Conservation (phyloP, 2,888 invertebrate genomes). For the Heliconius hortense region DNA sequence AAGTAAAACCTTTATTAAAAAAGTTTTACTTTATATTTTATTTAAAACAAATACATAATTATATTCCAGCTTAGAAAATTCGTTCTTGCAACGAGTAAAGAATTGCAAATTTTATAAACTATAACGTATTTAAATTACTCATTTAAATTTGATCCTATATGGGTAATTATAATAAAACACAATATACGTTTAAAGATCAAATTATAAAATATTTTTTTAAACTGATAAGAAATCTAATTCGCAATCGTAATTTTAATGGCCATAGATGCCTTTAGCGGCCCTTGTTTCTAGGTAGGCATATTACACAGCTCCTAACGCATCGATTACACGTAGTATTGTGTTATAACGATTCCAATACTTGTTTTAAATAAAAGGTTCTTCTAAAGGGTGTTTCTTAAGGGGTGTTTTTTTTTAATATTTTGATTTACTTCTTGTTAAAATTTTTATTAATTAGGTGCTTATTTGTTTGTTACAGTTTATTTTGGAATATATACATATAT, state of each 20-base stretch:
- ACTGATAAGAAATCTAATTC: not conserved
- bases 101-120: not conserved
- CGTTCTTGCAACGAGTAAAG: rapidly evolving
- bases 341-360: slow-evolving; percentile 25
- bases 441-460: not conserved
- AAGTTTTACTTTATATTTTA: too few relatives aligned
- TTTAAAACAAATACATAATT: too few relatives aligned
- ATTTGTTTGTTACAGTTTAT: too few relatives aligned
- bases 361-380: slow-evolving; percentile 19
- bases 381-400: not conserved
- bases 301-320: slow-evolving; percentile 53
- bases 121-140: too few relatives aligned
- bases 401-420: not conserved
- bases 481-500: too few relatives aligned
- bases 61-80: too few relatives aligned
- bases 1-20: too few relatives aligned
- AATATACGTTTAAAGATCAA: not conserved
- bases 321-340: slow-evolving; percentile 48
- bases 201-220: not conserved
- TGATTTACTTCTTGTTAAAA: not conserved
- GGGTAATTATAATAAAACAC: not conserved
- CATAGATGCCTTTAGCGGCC: slow-evolving; percentile 51
- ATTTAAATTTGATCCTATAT: not conserved
- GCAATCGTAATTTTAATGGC: slow-evolving; percentile 43
- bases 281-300: slow-evolving; percentile 49